Evolutionary conservation across 2,797 vertebrate genomes (phyloP), one percentile per base, ranked within the genome.

Genomic region (Coregonus ussuriensis): DNA sequence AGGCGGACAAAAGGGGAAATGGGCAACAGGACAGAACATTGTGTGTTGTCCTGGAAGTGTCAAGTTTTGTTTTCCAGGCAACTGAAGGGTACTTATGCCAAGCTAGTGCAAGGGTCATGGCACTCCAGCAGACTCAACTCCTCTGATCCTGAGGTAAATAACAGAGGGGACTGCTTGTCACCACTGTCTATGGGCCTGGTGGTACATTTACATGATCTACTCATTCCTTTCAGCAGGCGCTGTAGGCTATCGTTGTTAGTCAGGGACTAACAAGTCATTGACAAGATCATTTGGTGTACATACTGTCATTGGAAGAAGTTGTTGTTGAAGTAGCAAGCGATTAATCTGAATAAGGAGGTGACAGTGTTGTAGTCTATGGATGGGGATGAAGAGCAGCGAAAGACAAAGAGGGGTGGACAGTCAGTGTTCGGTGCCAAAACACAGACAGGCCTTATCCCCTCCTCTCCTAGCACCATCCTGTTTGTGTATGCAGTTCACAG

Each of bases 71-170:
- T 78, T 77, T 67, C 47, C 47, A 71, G 16, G 33, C 21, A 67
- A n/a, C 59, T 75, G 54, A 75, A 62, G 37, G 65, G 21, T 15
- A 47, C 77, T 56, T 54, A 33, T 70, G 63, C 63, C 41, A 71
- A 72, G n/a, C 37, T 62, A 25, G 63, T 33, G 47, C 33, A 74
- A 75, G n/a, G 33, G 65, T 41, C 25, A 67, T 15, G 15, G 66
- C 67, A 67, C 63, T 71, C 14, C 31, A 5, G 33, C 73, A 21
- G 29, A 21, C 1, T 47, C 18, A 14, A 5, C 74, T 56, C 15
- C 68, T 37, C 33, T 41, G 67, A 69, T 51, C 35, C 31, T 70
- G 67, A 3, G 35, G 6, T 18, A 18, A 41, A 14, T 68, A 33
- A 13, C 0, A 3, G 25, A 4, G 29, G 65, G 1, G 54, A 56